Conservation (phyloP, 2,888 invertebrate genomes). For the Osmoderma eremita region DNA sequence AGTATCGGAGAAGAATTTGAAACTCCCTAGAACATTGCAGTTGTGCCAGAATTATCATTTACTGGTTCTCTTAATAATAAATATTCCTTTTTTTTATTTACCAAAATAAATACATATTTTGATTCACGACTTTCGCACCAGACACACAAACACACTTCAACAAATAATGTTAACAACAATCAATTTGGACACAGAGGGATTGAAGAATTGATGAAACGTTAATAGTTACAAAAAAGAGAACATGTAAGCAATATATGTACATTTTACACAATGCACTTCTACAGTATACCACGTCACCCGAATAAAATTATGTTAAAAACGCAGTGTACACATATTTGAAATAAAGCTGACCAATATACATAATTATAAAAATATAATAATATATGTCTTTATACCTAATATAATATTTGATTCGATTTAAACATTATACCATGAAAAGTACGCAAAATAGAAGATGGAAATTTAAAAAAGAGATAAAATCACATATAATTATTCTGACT, state of each 20-base stretch:
- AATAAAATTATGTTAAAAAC: slow-evolving; percentile 45
- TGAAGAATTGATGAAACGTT: slow-evolving; percentile 44
- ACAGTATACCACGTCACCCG: slow-evolving; percentile 55
- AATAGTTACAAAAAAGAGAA: slow-evolving; percentile 46
- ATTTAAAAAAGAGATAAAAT: slow-evolving; percentile 9
- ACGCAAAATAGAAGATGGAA: slow-evolving; percentile 36
- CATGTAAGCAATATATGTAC: slow-evolving; percentile 49
- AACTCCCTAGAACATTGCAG: slow-evolving; percentile 38
- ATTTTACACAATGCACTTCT: slow-evolving; percentile 45
- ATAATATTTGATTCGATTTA: slow-evolving; percentile 28
- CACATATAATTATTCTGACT: slow-evolving; percentile 48
- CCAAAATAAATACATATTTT: slow-evolving; percentile 49
- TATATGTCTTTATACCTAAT: slow-evolving; percentile 26
- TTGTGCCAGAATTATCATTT: slow-evolving; percentile 27
- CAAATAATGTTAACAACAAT: slow-evolving; percentile 57
- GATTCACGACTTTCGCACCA: slow-evolving; percentile 51
- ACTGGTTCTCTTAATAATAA: slow-evolving; percentile 38
- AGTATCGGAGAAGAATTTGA: slow-evolving; percentile 25
- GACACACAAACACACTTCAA: slow-evolving; percentile 55
- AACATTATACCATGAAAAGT: slow-evolving; percentile 26
- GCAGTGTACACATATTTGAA: slow-evolving; percentile 21
- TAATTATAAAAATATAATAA: slow-evolving; percentile 37
- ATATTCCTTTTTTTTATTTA: slow-evolving; percentile 43
- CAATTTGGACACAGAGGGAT: slow-evolving; percentile 30
- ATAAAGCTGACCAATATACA: slow-evolving; percentile 29